Conservation (phyloP, 2,888 invertebrate species). For the Epirrhoe alternata region DNA sequence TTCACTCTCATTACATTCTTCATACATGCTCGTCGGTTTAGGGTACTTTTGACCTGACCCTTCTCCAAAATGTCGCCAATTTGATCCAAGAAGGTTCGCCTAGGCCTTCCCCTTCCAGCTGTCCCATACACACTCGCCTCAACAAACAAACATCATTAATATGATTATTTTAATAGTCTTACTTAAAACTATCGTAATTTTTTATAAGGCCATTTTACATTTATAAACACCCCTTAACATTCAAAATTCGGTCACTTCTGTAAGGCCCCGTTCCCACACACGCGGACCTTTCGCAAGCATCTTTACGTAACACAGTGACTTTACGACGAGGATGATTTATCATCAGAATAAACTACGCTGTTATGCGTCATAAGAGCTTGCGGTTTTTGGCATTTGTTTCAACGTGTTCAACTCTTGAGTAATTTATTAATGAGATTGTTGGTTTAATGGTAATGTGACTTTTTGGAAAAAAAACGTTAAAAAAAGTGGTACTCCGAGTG, state of each 20-base stretch:
- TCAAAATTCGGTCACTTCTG: background rate
- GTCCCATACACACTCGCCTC: too few species aligned
- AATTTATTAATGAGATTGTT: constrained; percentile 52
- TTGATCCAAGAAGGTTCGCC: too few species aligned
- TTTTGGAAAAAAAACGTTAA: background rate
- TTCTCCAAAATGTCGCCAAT: too few species aligned
- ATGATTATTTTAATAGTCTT: too few species aligned
- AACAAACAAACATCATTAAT: too few species aligned
- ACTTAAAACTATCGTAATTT: too few species aligned
- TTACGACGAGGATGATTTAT: constrained; percentile 39
- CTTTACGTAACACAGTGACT: constrained; percentile 40
- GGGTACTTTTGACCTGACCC: too few species aligned
- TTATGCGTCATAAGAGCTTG: constrained; percentile 45
- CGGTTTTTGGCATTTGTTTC: constrained; percentile 51
- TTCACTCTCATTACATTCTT: too few species aligned
- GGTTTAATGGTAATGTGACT: constrained; percentile 20
- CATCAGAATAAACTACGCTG: constrained; percentile 41
- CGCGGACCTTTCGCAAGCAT: constrained; percentile 16
- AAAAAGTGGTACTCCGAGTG: too few species aligned
- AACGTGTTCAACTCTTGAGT: constrained; percentile 54
- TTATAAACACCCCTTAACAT: background rate
- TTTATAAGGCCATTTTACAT: background rate
- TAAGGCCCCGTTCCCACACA: constrained; percentile 17
- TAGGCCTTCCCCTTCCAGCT: too few species aligned
- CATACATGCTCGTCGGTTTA: too few species aligned